Conservation (phyloP, 2,797 vertebrate species). For the Salarias fasciatus region DNA sequence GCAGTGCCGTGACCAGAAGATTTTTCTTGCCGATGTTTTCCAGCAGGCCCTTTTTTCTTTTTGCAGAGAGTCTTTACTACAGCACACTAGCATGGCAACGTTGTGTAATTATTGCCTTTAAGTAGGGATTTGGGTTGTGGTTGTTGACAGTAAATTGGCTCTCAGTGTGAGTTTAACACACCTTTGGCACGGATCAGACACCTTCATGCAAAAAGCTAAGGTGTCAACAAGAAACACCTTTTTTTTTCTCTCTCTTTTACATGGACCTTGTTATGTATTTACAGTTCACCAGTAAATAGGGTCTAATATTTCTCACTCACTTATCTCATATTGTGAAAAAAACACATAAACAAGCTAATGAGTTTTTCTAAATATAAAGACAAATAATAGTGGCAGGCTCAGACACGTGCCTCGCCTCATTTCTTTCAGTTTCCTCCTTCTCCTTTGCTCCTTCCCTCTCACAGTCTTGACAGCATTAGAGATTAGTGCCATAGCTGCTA, state of each 20-base stretch:
- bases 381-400: constrained; percentile 38
- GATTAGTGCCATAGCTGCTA: constrained; percentile 75
- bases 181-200: constrained; percentile 69
- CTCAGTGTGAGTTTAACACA: constrained; percentile 65
- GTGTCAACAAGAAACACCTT: constrained; percentile 33
- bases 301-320: constrained; percentile 39
- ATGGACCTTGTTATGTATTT: constrained; percentile 32
- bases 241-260: background rate
- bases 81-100: constrained; percentile 60
- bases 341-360: constrained; percentile 56
- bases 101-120: constrained; percentile 76
- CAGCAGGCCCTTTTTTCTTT: no score
- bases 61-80: constrained; percentile 39
- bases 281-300: constrained; percentile 42
- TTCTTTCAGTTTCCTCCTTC: constrained; percentile 50
- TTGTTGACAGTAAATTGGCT: constrained; percentile 80
- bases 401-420: constrained; percentile 8
- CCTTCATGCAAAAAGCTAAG: constrained; percentile 60
- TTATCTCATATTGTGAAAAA: constrained; percentile 45
- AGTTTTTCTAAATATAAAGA: constrained; percentile 43
- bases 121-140: constrained; percentile 72
- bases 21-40: no score
- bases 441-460: constrained; percentile 64
- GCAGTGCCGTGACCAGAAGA: no score
- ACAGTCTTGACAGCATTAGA: constrained; percentile 74